Percentiles rank a stretch among this genome's conserved stretches.
phyloP scores from a whole-genome alignment of 2,113 vertebrate genomes.

The Gadus macrocephalus region DNA sequence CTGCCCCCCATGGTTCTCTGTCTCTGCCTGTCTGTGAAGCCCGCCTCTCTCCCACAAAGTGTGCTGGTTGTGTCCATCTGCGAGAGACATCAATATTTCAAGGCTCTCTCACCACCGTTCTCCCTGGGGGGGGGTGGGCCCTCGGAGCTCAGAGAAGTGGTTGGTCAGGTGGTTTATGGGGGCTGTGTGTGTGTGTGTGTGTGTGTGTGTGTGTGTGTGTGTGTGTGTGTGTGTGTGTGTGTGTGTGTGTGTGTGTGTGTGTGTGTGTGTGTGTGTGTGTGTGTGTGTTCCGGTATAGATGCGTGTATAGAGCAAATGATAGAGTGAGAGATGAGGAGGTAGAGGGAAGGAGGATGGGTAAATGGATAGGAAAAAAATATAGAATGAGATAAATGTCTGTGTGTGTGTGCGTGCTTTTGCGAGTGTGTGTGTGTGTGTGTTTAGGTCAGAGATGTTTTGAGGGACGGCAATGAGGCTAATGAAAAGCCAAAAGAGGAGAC shows the following conservation, averaged over 20 bases:
- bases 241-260: neutral
- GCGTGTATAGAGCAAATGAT: conserved; percentile 20
- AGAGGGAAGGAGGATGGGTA: conserved; percentile 15
- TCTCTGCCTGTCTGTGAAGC: conserved; percentile 12
- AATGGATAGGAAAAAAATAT: conserved; percentile 29
- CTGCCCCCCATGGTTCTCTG: neutral
- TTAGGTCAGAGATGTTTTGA: neutral
- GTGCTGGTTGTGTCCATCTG: conserved; percentile 39
- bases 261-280: neutral
- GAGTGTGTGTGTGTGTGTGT: conserved; percentile 3
- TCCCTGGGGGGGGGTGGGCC: conserved; percentile 14
- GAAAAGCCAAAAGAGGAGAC: neutral
- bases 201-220: neutral
- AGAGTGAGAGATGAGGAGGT: conserved; percentile 7
- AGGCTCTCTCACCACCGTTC: conserved; percentile 22
- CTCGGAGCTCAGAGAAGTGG: neutral
- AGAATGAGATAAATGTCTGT: conserved; percentile 9
- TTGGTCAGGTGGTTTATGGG: neutral
- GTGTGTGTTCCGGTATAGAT: neutral
- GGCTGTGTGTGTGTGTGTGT: neutral
- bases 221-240: neutral
- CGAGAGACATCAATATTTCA: conserved; percentile 62
- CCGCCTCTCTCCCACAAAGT: conserved; percentile 34
- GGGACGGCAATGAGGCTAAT: conserved; percentile 7
- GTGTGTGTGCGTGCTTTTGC: too few relatives aligned